A percentile compares a stretch with the other conserved stretches of the same genome.
Conservation (phyloP, 2,888 invertebrate genomes). For the Euplagia quadripunctaria region DNA sequence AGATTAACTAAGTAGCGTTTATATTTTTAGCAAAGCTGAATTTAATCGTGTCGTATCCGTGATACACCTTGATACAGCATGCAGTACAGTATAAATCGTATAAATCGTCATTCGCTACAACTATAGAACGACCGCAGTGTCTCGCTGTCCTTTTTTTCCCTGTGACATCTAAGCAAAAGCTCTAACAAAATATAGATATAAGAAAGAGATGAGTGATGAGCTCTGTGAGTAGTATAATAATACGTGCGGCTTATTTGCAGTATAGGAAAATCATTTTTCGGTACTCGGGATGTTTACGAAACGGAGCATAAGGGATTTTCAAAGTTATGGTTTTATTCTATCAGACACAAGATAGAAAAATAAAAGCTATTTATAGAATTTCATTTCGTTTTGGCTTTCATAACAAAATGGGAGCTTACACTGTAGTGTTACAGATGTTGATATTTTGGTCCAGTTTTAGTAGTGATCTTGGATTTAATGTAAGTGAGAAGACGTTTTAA, state of each 20-base stretch:
- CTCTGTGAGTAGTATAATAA: conserved; percentile 14
- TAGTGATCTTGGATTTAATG: neutral
- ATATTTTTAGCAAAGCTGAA: neutral
- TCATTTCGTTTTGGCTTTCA: neutral
- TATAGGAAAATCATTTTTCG: conserved; percentile 16
- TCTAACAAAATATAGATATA: neutral
- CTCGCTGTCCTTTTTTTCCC: neutral
- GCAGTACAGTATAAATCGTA: too few species aligned
- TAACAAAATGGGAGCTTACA: neutral
- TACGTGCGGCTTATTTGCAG: conserved; percentile 14
- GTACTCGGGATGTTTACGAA: conserved; percentile 19
- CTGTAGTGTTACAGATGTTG: neutral
- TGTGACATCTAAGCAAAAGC: conserved; percentile 4
- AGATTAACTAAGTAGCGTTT: too few species aligned
- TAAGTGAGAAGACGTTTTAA: neutral
- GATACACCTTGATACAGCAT: neutral
- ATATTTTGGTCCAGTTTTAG: neutral
- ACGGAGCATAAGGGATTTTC: conserved; percentile 23
- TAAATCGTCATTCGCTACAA: neutral
- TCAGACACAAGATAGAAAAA: conserved; percentile 22
- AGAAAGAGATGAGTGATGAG: conserved; percentile 10
- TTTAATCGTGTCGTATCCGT: neutral
- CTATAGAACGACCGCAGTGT: neutral
- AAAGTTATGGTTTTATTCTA: conserved; percentile 18
- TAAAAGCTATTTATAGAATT: conserved; percentile 8